Conservation (phyloP, 2,888 invertebrate species). For the Dryomyza anilis region DNA sequence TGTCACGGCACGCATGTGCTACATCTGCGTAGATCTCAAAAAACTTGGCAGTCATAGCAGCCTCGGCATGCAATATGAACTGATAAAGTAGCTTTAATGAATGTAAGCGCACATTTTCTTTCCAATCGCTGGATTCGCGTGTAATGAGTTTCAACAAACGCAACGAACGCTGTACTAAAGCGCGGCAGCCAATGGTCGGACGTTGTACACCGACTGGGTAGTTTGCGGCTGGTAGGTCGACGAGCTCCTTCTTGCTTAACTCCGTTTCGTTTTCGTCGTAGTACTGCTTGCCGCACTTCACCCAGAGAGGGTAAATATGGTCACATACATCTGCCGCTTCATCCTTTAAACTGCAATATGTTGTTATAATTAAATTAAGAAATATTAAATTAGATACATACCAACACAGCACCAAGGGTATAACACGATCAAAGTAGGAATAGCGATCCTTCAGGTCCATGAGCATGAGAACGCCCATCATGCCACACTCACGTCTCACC, state of each 20-base stretch:
- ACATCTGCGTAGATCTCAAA: slow-evolving; percentile 57
- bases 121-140: slow-evolving; percentile 57
- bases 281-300: slow-evolving; percentile 76
- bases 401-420: slow-evolving; percentile 86
- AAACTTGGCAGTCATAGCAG: slow-evolving; percentile 56
- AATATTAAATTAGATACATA: slow-evolving; percentile 49
- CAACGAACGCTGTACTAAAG: slow-evolving; percentile 73
- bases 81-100: slow-evolving; percentile 57
- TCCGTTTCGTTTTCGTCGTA: slow-evolving; percentile 87
- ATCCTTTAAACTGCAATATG: slow-evolving; percentile 72
- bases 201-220: slow-evolving; percentile 75
- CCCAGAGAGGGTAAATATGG: slow-evolving; percentile 71
- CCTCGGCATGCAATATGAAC: slow-evolving; percentile 58
- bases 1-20: slow-evolving; percentile 53
- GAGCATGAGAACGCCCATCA: slow-evolving; percentile 80
- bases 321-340: slow-evolving; percentile 74
- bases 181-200: slow-evolving; percentile 87
- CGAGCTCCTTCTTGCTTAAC: slow-evolving; percentile 82
- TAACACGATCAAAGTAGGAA: slow-evolving; percentile 83
- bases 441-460: slow-evolving; percentile 81
- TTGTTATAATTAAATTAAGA: background rate
- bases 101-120: slow-evolving; percentile 59
- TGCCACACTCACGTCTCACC: slow-evolving; percentile 78
- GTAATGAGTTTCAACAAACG: slow-evolving; percentile 53
- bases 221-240: slow-evolving; percentile 69